These are phyloP conservation scores for Hippocampus barbouri DNA, from an alignment of 2,113 vertebrate genomes.

Conservation along the genomic window DNA sequence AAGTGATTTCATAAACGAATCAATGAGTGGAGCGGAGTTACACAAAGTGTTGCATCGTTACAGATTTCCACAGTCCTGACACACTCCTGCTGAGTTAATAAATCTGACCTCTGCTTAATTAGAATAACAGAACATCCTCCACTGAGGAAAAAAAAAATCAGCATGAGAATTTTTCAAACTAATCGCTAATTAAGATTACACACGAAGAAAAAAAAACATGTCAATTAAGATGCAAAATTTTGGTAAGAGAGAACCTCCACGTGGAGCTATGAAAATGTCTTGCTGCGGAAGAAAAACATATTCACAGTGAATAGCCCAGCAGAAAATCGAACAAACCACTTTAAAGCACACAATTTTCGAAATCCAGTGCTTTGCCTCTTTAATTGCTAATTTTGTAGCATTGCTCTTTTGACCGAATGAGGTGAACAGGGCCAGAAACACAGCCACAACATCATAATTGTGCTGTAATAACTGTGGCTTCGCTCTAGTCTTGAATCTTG, in stretches of 20 bases:
- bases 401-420: constrained; percentile 59
- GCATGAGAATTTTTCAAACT: constrained; percentile 70
- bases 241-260: constrained; percentile 22
- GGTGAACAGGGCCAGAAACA: constrained; percentile 59
- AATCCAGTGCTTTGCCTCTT: constrained; percentile 35
- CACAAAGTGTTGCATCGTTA: constrained; percentile 43
- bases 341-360: constrained; percentile 31
- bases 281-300: constrained; percentile 34
- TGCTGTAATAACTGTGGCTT: constrained; percentile 60
- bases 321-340: constrained; percentile 44
- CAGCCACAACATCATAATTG: constrained; percentile 64
- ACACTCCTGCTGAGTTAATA: constrained; percentile 72
- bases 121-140: constrained; percentile 73
- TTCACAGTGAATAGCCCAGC: constrained; percentile 31
- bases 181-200: constrained; percentile 73
- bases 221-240: constrained; percentile 43
- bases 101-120: constrained; percentile 77
- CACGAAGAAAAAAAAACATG: constrained; percentile 62
- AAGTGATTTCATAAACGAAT: constrained; percentile 25
- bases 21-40: constrained; percentile 36
- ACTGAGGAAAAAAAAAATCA: constrained; percentile 48
- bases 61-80: constrained; percentile 60
- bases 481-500: constrained; percentile 65
- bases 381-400: constrained; percentile 66
- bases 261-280: constrained; percentile 9